Base-by-base conservation (phyloP, 2,797 vertebrate genomes). In the Chelon auratus region DNA sequence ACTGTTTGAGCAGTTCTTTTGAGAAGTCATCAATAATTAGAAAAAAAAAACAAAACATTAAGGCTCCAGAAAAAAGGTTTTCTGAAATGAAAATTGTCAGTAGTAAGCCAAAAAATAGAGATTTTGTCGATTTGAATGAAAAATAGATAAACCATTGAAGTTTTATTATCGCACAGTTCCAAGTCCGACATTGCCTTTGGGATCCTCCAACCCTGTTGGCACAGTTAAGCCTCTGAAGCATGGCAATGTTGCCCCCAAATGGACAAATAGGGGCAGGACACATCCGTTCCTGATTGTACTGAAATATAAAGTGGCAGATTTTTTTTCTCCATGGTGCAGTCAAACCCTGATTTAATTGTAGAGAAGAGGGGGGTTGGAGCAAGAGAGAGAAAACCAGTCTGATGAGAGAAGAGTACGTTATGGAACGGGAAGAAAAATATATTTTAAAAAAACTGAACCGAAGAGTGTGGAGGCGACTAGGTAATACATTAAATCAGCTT, bases 401-500 rank as follows among this genome's bases (percentile, higher is more conserved):
- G 90, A 81, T 76, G 86, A 92, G 89, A 91, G 87, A 89, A 91
- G 69, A 91, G 80, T 76, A 89, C 77, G 61, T 81, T 81, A 90
- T 86, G 87, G 74, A 88, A 89, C 75, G 58, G 62, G 83, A 84
- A 73, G 66, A 82, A 83, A 81, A 88, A 62, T 57, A 75, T 68
- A 20, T 73, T 50, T 50, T 56, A 77, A 59, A 58, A 62, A 68
- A 62, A 55, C 13, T 26, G 11, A 85, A 83, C 57, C 81, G 67
- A 81, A 85, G 59, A 76, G 73, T 72, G 83, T 77, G 89, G 84
- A 77, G 85, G 79, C 88, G 90, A 85, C 92, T 93, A 92, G 88
- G 84, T 89, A 86, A 93, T 92, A 95, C 94, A 95, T 91, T 91
- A 92, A 75, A 93, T 91, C 92, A 93, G 91, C 93, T 93, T 89